Base-by-base conservation (phyloP, 2,888 invertebrate species). In the Aelia acuminata region DNA sequence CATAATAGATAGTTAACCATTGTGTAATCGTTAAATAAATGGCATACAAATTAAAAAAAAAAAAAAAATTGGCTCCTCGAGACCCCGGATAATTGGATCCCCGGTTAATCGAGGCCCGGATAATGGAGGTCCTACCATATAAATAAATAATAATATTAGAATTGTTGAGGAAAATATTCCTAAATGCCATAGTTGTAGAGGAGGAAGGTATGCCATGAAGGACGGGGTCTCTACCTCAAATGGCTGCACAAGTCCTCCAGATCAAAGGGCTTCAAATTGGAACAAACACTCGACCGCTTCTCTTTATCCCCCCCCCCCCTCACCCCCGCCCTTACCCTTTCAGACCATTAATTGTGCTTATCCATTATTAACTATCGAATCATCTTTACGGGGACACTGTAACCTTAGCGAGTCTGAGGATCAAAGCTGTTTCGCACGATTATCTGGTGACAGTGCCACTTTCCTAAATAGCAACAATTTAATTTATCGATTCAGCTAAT, bases 181-280 rank as follows among this genome's bases (percentile, higher is more conserved):
- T n/a, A n/a, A n/a, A n/a, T n/a, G n/a, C n/a, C n/a, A n/a, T n/a
- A n/a, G n/a, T n/a, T n/a, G n/a, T n/a, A n/a, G n/a, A n/a, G n/a
- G n/a, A n/a, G n/a, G n/a, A n/a, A n/a, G n/a, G n/a, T n/a, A n/a
- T n/a, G n/a, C n/a, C n/a, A n/a, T 43, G 43, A 43, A 43, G 10
- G 43, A 43, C 7, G 43, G 7, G 43, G 43, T 43, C 43, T n/a
- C n/a, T n/a, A n/a, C 43, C 43, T 43, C 10, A 43, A 10, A 43
- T 10, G 7, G 43, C 7, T 4, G 43, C 10, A 7, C 43, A 43
- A 43, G 8, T 5, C 20, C 75, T 43, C 22, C 8, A 75, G 75
- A 75, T 75, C 75, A 75, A 75, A 75, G 75, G 20, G 39, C 11
- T 3, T 75, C 39, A 39, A 75, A 75, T 75, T 75, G 39, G 75